Base-by-base conservation (phyloP, 1,140 invertebrate species). In the Chymomyza costata region DNA sequence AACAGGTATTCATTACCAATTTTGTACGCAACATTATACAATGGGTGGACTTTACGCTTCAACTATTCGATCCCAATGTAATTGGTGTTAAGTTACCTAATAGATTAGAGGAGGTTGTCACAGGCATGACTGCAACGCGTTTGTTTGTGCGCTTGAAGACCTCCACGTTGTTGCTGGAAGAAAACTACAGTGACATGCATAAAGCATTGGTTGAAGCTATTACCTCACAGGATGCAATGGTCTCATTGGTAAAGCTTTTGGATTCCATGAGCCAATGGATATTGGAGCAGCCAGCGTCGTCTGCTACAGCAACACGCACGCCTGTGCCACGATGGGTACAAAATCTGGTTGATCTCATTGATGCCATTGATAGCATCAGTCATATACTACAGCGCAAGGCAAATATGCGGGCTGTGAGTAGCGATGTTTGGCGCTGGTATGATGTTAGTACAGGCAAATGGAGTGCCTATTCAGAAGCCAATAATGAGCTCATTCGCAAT, bases 371-470 rank as follows among this genome's bases (percentile, higher is more conserved):
- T 49, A 96, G 95, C 86, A 90, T 94, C 6, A 90, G 92, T 13
- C 87, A 92, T 39, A 89, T 91, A 2, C 91, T 92, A 0, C 89
- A 90, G 50, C 87, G 94, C 25, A 93, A 93, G 80, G 87, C 89
- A 17, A 87, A 90, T 3, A 91, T 95, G 87, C 90, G 92, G 49
- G 88, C 90, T 57, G 91, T 93, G 58, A 89, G 87, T 16, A 88
- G 87, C 34, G 88, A 90, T 32, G 84, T 89, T 1, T 96, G 94
- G 95, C 93, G 94, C 69, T 96, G 94, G 94, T 95, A 94, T 84
- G 94, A 96, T 82, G 88, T 94, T 16, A 90, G 91, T 10, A 91
- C 90, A 7, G 93, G 93, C 5, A 92, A 92, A 71, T 96, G 95
- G 95, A 93, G 90, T 39, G 86, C 90, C 17, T 96, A 96, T 69